These are phyloP conservation scores for Phorcus lineatus DNA, from an alignment of 2,888 invertebrate genomes.

Conservation along the genomic window DNA sequence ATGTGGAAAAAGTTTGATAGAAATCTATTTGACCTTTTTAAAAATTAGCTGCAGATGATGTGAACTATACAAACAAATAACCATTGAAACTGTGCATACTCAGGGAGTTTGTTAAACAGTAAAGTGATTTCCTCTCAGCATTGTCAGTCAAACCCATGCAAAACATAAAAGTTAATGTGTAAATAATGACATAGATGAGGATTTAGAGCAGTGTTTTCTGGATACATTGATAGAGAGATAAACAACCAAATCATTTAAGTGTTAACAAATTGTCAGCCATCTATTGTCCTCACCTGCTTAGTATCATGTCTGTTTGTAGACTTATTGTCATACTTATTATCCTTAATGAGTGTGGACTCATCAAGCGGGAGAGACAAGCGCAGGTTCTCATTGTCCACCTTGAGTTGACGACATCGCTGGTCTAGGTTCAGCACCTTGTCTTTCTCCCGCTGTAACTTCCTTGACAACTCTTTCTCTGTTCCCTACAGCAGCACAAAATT, in stretches of 20 bases:
- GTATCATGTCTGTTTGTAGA: neutral
- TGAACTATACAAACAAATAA: no score
- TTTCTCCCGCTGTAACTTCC: slow-evolving; percentile 64
- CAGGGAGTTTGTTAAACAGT: no score
- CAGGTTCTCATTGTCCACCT: slow-evolving; percentile 66
- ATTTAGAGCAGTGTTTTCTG: neutral
- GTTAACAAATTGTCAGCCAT: neutral
- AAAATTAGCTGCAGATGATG: neutral
- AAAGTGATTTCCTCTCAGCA: neutral
- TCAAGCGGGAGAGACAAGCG: slow-evolving; percentile 62
- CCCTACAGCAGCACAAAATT: slow-evolving; percentile 51
- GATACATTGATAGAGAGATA: neutral
- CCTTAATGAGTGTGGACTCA: slow-evolving; percentile 44
- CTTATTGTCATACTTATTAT: slow-evolving; percentile 53
- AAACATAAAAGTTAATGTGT: neutral
- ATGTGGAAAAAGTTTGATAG: neutral
- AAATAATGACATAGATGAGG: neutral
- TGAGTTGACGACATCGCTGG: slow-evolving; percentile 56
- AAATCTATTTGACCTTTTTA: neutral
- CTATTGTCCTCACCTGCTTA: neutral
- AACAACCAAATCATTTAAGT: neutral
- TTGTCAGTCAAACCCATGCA: neutral
- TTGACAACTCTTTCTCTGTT: slow-evolving; percentile 61
- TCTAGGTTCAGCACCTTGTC: slow-evolving; percentile 65
- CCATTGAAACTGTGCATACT: no score